Base-by-base conservation (phyloP, 2,113 vertebrate species). In the Artemisiospiza belli region DNA sequence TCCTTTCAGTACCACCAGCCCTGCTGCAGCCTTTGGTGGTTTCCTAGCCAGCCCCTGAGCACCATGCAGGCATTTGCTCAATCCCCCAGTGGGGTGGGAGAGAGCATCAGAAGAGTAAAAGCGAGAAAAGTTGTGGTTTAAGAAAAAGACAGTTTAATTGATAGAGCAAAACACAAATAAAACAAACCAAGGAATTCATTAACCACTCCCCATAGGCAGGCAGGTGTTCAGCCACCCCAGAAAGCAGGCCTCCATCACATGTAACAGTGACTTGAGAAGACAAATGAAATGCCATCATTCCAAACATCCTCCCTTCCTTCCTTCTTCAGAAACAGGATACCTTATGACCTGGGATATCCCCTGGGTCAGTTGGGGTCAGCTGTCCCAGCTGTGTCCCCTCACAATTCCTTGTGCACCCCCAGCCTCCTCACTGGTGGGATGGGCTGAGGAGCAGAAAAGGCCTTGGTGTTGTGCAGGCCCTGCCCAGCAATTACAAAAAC, bases 231-330 rank as follows among this genome's bases (percentile, higher is more conserved):
- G 35, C 25, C 25, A 47, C 14, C 3, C 59, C 39, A 66, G n/a
- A 52, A 67, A 47, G 25, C 22, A 13, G 14, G 19, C 10, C 25
- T 61, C 46, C 15, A 24, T 54, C n/a, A 31, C 6, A 5, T 3
- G 11, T 35, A 27, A 41, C n/a, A 14, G 31, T 43, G 61, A 28
- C 46, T 47, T 67, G 46, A 52, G 54, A 31, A 74, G 30, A 55
- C 2, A 55, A 86, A 37, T 17, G 2, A 55, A 86, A 37, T 23
- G 3, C 3, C 1, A 0, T 41, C 7, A 47, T 58, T 66, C 12
- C 25, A 25, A 41, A 47, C 10, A 31, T 33, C 19, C 12, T 18
- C 12, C 31, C 15, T 55, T 41, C n/a, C 41, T 35, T 23, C 31
- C 41, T 80, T 25, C 51, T 67, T 43, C 31, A 43, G 52, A 51